Conservation (phyloP, 2,113 vertebrate genomes). For the Austrofundulus limnaeus region DNA sequence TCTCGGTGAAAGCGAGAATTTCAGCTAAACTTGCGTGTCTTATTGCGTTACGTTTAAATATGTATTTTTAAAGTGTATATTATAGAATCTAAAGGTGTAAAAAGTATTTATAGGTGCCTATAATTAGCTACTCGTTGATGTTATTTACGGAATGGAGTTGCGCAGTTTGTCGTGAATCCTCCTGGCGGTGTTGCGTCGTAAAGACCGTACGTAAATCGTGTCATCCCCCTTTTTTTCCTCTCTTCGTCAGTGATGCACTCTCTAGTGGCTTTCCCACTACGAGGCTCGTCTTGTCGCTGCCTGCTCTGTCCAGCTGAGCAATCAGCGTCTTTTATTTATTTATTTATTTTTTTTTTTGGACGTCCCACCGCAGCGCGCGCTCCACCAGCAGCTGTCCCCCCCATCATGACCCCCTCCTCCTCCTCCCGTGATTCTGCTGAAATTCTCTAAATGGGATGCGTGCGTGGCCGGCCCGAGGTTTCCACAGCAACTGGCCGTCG, state of each 20-base stretch:
- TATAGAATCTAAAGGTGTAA: no score
- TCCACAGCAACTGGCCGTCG: constrained; percentile 58
- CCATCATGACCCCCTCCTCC: constrained; percentile 64
- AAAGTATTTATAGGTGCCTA: no score
- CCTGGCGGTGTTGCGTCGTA: constrained; percentile 41
- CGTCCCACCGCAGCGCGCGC: no score
- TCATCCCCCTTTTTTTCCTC: constrained; percentile 49
- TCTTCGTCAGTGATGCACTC: no score
- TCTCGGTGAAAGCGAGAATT: not conserved
- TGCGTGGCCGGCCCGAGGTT: constrained; percentile 52
- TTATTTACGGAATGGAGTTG: constrained; percentile 14
- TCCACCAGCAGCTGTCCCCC: constrained; percentile 47
- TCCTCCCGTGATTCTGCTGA: constrained; percentile 30
- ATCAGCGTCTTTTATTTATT: no score
- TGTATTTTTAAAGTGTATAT: no score
- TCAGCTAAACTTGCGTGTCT: not conserved
- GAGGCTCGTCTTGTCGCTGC: constrained; percentile 56
- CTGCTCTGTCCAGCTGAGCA: constrained; percentile 30
- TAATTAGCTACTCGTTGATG: not conserved
- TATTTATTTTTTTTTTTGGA: no score
- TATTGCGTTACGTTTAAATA: no score
- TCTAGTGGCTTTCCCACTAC: constrained; percentile 38
- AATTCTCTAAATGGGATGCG: constrained; percentile 71
- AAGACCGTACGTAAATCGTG: constrained; percentile 57
- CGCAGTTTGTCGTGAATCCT: constrained; percentile 50